These are phyloP conservation scores for Chloropsis cyanopogon DNA, from an alignment of 2,113 vertebrate species.

Conservation along the genomic window DNA sequence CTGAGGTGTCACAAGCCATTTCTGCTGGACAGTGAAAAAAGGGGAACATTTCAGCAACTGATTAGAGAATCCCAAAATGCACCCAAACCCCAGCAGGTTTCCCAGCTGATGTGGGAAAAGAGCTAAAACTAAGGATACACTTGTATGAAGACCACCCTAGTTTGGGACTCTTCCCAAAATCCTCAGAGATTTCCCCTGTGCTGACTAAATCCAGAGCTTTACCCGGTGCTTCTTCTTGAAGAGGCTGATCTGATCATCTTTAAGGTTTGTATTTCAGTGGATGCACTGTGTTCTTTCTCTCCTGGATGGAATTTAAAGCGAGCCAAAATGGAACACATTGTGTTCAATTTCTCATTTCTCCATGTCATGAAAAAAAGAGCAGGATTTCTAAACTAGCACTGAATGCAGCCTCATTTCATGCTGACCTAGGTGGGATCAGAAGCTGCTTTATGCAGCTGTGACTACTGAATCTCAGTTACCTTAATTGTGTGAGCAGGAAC, in stretches of 20 bases:
- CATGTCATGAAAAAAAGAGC: not conserved
- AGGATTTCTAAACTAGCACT: not conserved
- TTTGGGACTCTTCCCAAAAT: not conserved
- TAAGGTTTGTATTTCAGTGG: not conserved
- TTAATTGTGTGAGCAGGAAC: not conserved
- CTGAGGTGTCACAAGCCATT: not conserved
- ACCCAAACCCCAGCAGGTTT: not conserved
- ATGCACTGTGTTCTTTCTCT: not conserved
- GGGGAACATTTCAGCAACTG: not conserved
- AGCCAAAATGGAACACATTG: not conserved
- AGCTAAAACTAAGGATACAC: not conserved
- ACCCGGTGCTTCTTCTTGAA: not conserved
- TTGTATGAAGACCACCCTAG: not conserved
- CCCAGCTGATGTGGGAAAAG: not conserved
- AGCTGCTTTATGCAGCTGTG: not conserved
- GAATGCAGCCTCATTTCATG: not conserved
- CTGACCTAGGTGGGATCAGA: not conserved
- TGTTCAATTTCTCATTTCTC: not conserved
- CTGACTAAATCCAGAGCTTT: not conserved
- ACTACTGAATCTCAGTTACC: not conserved
- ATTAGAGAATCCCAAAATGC: not conserved
- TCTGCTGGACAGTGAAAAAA: not conserved
- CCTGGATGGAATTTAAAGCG: not conserved
- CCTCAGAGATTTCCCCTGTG: not conserved
- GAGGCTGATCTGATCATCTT: not conserved